Percentiles rank a stretch among this genome's conserved stretches.
phyloP scores from a whole-genome alignment of 2,797 vertebrate genomes.

The Enteromius thamalakanensis region DNA sequence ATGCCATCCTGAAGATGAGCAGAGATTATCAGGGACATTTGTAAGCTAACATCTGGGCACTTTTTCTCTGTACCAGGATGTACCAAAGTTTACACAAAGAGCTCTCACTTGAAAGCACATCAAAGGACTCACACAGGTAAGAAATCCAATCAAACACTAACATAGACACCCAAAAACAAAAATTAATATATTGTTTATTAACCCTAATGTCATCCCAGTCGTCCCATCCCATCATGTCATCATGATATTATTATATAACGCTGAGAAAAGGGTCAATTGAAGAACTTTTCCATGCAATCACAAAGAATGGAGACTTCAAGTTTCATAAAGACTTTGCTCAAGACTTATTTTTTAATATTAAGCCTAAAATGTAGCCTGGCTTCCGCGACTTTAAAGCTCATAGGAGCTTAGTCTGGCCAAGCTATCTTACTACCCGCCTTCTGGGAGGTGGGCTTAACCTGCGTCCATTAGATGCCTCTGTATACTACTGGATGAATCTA shows the following conservation, averaged over 20 bases:
- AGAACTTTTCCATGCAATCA: background rate
- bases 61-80: slow-evolving; percentile 77
- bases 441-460: too few species aligned
- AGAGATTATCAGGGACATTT: background rate
- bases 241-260: background rate
- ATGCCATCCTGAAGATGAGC: slow-evolving; percentile 6
- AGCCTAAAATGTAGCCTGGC: too few species aligned
- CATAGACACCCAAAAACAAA: background rate
- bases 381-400: too few species aligned
- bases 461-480: too few species aligned
- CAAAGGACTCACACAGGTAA: slow-evolving; percentile 93
- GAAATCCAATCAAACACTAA: slow-evolving; percentile 37
- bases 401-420: too few species aligned
- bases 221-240: too few species aligned
- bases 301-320: background rate
- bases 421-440: too few species aligned
- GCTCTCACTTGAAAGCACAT: slow-evolving; percentile 93
- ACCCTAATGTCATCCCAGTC: background rate
- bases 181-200: background rate
- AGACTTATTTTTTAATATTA: background rate
- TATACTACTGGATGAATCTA: too few species aligned
- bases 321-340: background rate
- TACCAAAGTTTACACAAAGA: slow-evolving; percentile 94
- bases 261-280: background rate
- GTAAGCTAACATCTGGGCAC: slow-evolving; percentile 21